These are phyloP conservation scores for Scytalopus superciliaris DNA, from an alignment of 2,113 vertebrate genomes.

Conservation along the genomic window DNA sequence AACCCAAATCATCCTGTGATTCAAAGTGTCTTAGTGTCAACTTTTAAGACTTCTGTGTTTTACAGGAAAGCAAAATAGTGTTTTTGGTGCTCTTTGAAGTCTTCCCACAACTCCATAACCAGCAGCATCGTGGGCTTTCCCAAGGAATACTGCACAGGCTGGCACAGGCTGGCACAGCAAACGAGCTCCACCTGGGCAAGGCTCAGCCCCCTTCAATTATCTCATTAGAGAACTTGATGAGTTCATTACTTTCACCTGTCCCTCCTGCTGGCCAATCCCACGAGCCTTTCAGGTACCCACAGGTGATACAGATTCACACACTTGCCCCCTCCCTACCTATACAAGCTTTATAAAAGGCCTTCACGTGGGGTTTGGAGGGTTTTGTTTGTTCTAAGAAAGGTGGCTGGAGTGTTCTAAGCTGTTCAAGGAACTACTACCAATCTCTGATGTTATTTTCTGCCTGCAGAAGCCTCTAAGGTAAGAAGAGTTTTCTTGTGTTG, in stretches of 20 bases:
- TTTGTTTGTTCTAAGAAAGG: not conserved
- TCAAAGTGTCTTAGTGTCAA: not conserved
- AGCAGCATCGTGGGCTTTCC: not conserved
- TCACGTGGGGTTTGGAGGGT: fast-evolving
- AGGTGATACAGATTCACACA: not conserved
- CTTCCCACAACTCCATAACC: not conserved
- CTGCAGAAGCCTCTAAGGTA: not conserved
- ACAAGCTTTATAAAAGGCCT: fast-evolving
- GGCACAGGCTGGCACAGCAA: not conserved
- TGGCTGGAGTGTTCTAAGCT: fast-evolving
- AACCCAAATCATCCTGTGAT: not conserved
- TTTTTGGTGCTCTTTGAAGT: not conserved
- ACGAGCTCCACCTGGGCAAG: not conserved
- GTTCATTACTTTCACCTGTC: not conserved
- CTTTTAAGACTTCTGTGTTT: not conserved
- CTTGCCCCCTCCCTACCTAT: fast-evolving
- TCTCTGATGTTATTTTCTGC: not conserved
- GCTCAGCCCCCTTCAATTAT: not conserved
- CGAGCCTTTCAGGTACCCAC: not conserved
- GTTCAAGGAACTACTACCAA: fast-evolving
- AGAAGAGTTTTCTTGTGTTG: not conserved
- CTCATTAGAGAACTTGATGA: not conserved
- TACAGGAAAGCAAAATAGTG: not conserved
- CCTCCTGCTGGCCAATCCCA: not conserved
- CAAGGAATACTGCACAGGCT: not conserved